These are phyloP conservation scores for Scopus umbretta DNA, from an alignment of 2,113 vertebrate species.

Conservation along the genomic window DNA sequence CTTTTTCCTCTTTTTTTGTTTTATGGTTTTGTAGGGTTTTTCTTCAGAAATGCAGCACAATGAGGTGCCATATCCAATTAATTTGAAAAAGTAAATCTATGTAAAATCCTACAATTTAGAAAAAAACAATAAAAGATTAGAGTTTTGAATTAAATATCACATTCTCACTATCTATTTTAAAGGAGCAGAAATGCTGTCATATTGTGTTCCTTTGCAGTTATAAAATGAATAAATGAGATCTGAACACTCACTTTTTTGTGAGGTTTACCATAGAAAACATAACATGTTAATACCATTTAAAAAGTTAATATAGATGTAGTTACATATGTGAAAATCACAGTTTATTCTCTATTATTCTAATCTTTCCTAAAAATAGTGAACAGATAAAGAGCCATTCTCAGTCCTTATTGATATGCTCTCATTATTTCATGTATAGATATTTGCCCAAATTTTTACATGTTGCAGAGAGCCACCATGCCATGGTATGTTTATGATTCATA, in stretches of 20 bases:
- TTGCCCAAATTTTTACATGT: accelerated
- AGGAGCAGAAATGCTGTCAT: not conserved
- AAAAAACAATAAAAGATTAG: not conserved
- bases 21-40: not conserved
- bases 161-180: not conserved
- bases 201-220: not conserved
- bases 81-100: not conserved
- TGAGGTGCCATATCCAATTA: not conserved
- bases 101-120: not conserved
- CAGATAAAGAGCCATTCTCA: not conserved
- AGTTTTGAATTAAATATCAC: not conserved
- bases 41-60: not conserved
- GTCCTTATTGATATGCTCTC: not conserved
- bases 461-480: not conserved
- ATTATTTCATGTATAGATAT: not conserved
- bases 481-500: not conserved
- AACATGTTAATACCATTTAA: not conserved
- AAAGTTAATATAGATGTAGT: not conserved
- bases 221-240: not conserved
- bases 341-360: not conserved
- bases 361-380: not conserved
- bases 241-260: not conserved
- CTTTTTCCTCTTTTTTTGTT: not conserved
- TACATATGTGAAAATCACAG: not conserved
- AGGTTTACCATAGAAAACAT: not conserved